phyloP scores from a whole-genome alignment of 1,140 invertebrate genomes.

The Sitophilus oryzae region DNA sequence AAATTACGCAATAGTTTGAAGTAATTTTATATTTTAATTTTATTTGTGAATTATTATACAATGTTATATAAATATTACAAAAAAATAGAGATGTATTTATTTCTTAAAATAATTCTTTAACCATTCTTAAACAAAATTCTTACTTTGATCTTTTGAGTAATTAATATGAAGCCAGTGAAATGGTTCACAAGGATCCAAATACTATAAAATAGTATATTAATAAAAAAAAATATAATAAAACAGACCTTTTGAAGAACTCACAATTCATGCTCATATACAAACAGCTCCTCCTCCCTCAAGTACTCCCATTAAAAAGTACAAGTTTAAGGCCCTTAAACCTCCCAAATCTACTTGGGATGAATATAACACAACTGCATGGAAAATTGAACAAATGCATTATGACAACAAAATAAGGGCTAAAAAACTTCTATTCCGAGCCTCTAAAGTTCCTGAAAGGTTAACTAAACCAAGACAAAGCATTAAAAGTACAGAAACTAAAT shows the following conservation, averaged over 20 bases:
- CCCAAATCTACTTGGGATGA: constrained; percentile 15
- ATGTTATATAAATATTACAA: too few relatives aligned
- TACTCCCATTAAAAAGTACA: constrained; percentile 36
- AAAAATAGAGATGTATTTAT: too few relatives aligned
- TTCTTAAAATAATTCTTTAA: too few relatives aligned
- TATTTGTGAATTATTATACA: too few relatives aligned
- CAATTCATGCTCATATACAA: constrained; percentile 16
- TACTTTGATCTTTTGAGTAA: too few relatives aligned
- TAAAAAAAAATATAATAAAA: too few relatives aligned
- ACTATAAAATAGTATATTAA: too few relatives aligned
- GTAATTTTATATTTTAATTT: background rate
- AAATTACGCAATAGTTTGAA: background rate
- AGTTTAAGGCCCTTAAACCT: constrained; percentile 41
- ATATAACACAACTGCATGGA: background rate
- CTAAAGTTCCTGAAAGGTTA: constrained; percentile 25
- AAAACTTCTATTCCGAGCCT: constrained; percentile 43
- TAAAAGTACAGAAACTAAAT: too few relatives aligned
- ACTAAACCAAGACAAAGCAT: too few relatives aligned
- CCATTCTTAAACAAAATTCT: too few relatives aligned
- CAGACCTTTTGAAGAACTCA: constrained; percentile 18
- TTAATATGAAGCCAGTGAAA: too few relatives aligned
- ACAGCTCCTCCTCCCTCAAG: constrained; percentile 15
- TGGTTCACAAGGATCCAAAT: too few relatives aligned
- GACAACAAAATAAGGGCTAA: constrained; percentile 46
- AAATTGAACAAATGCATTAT: constrained; percentile 38